Base-by-base conservation (phyloP, 2,113 vertebrate genomes). In the Tetrao urogallus region DNA sequence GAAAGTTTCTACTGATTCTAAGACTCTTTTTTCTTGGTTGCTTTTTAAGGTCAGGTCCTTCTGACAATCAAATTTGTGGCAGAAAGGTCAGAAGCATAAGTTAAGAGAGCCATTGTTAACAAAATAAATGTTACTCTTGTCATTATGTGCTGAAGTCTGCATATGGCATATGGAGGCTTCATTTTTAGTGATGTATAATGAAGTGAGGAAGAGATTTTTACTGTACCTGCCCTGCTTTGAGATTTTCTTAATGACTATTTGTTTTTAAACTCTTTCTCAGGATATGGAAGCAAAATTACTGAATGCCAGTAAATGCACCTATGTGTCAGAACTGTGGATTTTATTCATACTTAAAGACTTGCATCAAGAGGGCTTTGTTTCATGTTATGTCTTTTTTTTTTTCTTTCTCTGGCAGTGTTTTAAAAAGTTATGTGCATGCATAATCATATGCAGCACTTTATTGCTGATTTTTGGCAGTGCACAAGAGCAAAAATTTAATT, bases 401-500 rank as follows among this genome's bases (percentile, higher is more conserved):
- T 61, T 69, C 45, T 58, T 45, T 50, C 54, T 43, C 86, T 79
- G 76, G 66, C 75, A 86, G 22, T 91, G 78, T 90, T 94, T 96
- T 96, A 91, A 89, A 87, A 92, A 96, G 89, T 95, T 96, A 96
- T 93, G 66, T 94, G 65, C 70, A 54, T 77, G 54, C 82, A 95
- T 95, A 95, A 92, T 96, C 90, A 70, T 96, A 94, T 80, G 69
- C 88, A 88, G 47, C 76, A 54, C 57, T 96, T 96, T 94, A 96
- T 92, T 91, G 92, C 92, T 94, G 93, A 74, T 96, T 96, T 93
- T 96, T 97, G 93, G 93, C 92, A 94, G 66, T 86, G 74, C 89
- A 94, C 76, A 95, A 89, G 88, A 95, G 83, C 86, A 95, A 95
- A 97, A 97, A 94, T 97, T 94, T 97, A 98, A 97, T 98, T 97